Evolutionary conservation across 2,797 vertebrate genomes (phyloP).

Genomic region (Pipistrellus pipistrellus): DNA sequence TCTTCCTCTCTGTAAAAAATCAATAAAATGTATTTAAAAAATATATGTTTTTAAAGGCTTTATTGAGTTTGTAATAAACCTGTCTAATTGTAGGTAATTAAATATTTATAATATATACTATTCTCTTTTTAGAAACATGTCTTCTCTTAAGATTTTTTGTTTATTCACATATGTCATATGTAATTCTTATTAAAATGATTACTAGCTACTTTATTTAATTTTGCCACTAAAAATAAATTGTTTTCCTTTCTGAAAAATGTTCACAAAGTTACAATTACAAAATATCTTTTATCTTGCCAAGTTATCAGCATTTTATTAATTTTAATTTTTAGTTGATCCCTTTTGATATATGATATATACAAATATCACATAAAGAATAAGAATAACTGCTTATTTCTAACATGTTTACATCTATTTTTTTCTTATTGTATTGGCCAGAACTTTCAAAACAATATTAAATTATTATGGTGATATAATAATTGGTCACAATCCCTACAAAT

Average conservation of each 20-base stretch:
- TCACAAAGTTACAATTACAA: background rate
- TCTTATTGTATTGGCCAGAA: background rate
- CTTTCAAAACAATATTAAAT: conserved; percentile 16
- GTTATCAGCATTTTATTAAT: background rate
- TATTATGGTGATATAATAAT: background rate
- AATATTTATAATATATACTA: background rate
- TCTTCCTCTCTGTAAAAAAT: no score
- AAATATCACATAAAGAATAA: background rate
- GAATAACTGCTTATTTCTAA: background rate
- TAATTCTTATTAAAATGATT: conserved; percentile 50
- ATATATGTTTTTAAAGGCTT: background rate
- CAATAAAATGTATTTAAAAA: no score
- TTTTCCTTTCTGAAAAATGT: background rate
- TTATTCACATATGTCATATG: background rate
- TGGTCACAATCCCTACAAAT: background rate
- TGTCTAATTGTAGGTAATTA: background rate
- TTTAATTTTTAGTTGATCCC: background rate
- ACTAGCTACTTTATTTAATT: background rate
- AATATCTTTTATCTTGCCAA: background rate
- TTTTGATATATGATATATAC: background rate
- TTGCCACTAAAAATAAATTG: background rate
- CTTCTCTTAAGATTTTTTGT: background rate
- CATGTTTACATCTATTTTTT: background rate
- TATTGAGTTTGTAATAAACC: conserved; percentile 5
- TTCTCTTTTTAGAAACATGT: background rate